A percentile compares a stretch with the other conserved stretches of the same genome.
These are phyloP conservation scores for Toxostoma redivivum DNA, from an alignment of 2,113 vertebrate species.

Conservation along the genomic window DNA sequence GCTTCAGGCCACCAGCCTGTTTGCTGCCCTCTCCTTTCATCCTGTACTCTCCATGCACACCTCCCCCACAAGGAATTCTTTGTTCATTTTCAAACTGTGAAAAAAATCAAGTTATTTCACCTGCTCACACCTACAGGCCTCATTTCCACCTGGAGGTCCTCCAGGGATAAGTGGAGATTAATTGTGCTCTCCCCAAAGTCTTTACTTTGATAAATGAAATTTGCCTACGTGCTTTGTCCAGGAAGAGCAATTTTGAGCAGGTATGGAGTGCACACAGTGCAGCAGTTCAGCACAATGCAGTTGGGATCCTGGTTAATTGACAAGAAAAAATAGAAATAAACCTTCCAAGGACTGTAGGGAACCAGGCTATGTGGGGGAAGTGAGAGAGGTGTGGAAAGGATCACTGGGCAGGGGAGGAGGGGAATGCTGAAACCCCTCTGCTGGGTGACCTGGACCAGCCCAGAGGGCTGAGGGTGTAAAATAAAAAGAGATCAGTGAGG, in stretches of 20 bases:
- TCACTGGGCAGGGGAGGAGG: neutral
- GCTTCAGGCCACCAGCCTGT: neutral
- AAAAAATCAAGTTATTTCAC: neutral
- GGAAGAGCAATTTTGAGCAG: neutral
- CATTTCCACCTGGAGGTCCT: neutral
- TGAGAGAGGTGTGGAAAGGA: neutral
- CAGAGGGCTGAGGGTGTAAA: neutral
- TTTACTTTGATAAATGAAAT: constrained; percentile 7
- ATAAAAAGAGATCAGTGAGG: neutral
- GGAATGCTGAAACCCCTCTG: neutral
- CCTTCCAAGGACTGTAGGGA: neutral
- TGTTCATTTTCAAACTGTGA: neutral
- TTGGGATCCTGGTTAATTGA: neutral
- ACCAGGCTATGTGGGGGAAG: neutral
- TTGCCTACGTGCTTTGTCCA: neutral
- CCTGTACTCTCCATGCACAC: neutral
- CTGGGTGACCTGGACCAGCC: neutral
- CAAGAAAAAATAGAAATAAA: constrained; percentile 10
- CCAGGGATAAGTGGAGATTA: constrained; percentile 21
- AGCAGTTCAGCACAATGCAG: neutral
- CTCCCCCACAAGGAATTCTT: neutral
- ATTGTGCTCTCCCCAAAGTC: neutral
- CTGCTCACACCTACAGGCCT: neutral
- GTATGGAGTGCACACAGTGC: neutral
- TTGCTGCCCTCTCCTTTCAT: neutral